Evolutionary conservation across 2,797 vertebrate genomes (phyloP), one percentile per base, ranked within the genome.

Genomic region (Scolopax rusticola): DNA sequence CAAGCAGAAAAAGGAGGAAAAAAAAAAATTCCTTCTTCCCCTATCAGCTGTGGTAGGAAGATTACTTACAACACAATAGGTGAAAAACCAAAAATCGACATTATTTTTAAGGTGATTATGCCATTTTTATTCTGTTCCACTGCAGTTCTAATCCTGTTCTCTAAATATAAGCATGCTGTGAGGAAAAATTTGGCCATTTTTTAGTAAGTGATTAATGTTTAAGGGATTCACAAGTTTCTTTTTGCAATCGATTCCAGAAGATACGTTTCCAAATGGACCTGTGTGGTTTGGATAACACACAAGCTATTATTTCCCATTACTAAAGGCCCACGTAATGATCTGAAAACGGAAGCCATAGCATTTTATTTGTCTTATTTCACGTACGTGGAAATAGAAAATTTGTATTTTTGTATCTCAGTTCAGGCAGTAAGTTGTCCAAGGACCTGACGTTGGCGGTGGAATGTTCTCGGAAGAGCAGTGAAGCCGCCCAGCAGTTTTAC

Each of bases 1-100:
- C 88, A 94, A 80, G 64, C 60, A 77, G 77, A 36, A 87, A 87
- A 92, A 83, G 41, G 74, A 84, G 86, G 90, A 71, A 87, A 79
- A 36, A 36, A 89, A 83, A 75, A 53, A 64, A 93, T 80, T 94
- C 75, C 41, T 76, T 38, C 76, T 93, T 73, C 57, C 36, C 14
- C 2, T 90, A 47, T 84, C 32, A 53, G 27, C 86, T 87, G 13
- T 45, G 23, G 27, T 38, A 56, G 74, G 76, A 84, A 80, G 75
- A 33, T 48, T 69, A 28, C 40, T 85, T 78, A 1, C 9, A 57
- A 28, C 32, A 38, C 43, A 87, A 8, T 51, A 85, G 83, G 19
- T n/a, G 87, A 53, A 75, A 86, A 28, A 4, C 0, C 6, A 7
- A 33, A 86, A 84, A 47, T 76, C 50, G 59, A 11, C 48, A 4